Evolutionary conservation across 2,113 vertebrate genomes (phyloP).

Genomic region (Andinoacara biseriatus): DNA sequence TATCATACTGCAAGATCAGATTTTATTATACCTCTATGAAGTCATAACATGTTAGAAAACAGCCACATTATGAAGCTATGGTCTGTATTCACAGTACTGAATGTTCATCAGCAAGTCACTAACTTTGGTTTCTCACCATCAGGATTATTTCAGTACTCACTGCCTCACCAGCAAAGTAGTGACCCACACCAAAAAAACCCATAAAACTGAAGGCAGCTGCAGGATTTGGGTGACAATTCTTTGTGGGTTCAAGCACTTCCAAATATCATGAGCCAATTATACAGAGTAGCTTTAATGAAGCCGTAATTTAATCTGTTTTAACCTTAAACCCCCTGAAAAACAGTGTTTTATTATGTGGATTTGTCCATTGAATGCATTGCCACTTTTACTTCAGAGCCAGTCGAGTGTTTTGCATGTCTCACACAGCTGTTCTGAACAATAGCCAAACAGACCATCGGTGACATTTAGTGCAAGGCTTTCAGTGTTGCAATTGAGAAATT

Average conservation of each 20-base stretch:
- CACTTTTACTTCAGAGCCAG: neutral
- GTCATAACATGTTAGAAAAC: no score
- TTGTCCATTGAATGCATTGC: neutral
- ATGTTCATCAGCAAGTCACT: no score
- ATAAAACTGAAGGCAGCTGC: neutral
- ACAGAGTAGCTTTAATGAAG: neutral
- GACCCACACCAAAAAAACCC: neutral
- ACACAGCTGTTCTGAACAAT: constrained; percentile 25
- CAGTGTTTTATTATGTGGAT: neutral
- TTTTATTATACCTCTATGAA: no score
- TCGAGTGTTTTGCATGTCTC: neutral
- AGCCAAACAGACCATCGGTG: constrained; percentile 7
- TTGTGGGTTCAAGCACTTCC: neutral
- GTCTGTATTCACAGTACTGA: no score
- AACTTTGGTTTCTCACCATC: neutral
- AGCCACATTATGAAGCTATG: no score
- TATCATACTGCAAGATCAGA: no score
- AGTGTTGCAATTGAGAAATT: constrained; percentile 19
- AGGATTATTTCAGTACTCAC: neutral
- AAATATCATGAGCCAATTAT: neutral
- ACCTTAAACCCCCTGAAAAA: neutral
- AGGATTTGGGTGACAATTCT: neutral
- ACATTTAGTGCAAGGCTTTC: constrained; percentile 24
- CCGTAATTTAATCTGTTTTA: neutral
- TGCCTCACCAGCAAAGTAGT: neutral